Base-by-base conservation (phyloP, 2,888 invertebrate genomes). In the Caenorhabditis japonica region DNA sequence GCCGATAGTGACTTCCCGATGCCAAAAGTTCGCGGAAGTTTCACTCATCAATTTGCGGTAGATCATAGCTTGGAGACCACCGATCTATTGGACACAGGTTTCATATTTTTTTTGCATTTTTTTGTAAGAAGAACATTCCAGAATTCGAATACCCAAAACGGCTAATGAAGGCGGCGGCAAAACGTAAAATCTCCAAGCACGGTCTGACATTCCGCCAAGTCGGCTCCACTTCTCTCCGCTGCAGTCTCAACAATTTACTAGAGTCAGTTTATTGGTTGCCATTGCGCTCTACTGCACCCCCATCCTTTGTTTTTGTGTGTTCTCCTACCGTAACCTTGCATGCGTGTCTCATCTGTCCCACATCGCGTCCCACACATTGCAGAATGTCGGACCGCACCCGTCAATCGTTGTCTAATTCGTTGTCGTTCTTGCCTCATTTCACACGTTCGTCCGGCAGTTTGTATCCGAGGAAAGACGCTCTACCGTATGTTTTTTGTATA, bases 1-100 rank as follows among this genome's bases (percentile, higher is more conserved):
- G 82, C 77, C 25, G 95, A 97, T 0, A 94, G 94, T 36, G 91
- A 91, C 58, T 91, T 91, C 83, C 88, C 87, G 43, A 87, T 90
- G 38, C 90, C 91, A 1, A 90, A 90, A 92, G 93, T 95, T 2
- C 92, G 99, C 38, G 99, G 99, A 88, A 97, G 97, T 83, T 99
- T 99, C 89, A 97, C 99, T 94, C 92, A 96, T 15, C 96, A 97
- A 88, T 99, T 99, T 89, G 94, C 95, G 0, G 93, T 93, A 59
- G 94, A 94, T 87, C 61, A 68, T 39, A 59, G 47, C 38, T 41
- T 70, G 15, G 77, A 77, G 7, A 49, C 70, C 0, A 68, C 62
- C 0, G 77, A 76, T 34, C n/a, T 56, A 1, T 15, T 73, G 19
- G 73, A 68, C 1, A 19, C 59, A n/a, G 66, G 66, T 58, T 1